Percentiles rank a stretch among this genome's conserved stretches.
Conservation (phyloP, 2,113 vertebrate species). For the Microcebus ravelobensis region DNA sequence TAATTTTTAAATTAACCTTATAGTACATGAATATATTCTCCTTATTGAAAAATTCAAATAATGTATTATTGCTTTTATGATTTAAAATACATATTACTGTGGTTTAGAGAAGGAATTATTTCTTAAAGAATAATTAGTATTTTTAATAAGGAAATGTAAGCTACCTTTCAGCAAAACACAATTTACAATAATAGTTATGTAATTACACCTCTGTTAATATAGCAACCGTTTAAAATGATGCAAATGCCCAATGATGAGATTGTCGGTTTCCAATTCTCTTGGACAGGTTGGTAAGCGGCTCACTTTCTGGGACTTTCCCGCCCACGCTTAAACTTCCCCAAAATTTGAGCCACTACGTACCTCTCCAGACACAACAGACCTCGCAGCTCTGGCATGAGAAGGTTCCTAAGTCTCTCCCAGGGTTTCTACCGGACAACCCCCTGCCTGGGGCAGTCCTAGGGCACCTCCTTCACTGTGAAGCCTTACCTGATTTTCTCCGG, state of each 20-base stretch:
- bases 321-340: not conserved
- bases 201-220: not conserved
- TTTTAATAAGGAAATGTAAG: conserved; percentile 17
- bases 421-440: not conserved
- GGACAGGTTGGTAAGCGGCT: not conserved
- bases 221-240: not conserved
- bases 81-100: not conserved
- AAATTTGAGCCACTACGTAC: accelerated
- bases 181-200: not conserved
- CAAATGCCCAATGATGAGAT: not conserved
- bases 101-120: not conserved
- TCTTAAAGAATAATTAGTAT: not conserved
- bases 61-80: not conserved
- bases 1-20: conserved; percentile 20
- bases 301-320: not conserved
- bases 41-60: not conserved
- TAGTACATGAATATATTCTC: not conserved
- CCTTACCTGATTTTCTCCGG: not conserved
- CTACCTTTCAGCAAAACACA: conserved; percentile 8
- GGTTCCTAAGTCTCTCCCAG: not conserved
- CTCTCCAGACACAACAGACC: not conserved
- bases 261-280: not conserved
- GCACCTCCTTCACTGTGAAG: not conserved
- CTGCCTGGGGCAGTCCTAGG: accelerated
- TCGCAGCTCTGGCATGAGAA: not conserved